These are phyloP conservation scores for Caenorhabditis plicata DNA, from an alignment of 2,888 invertebrate genomes.

Conservation along the genomic window DNA sequence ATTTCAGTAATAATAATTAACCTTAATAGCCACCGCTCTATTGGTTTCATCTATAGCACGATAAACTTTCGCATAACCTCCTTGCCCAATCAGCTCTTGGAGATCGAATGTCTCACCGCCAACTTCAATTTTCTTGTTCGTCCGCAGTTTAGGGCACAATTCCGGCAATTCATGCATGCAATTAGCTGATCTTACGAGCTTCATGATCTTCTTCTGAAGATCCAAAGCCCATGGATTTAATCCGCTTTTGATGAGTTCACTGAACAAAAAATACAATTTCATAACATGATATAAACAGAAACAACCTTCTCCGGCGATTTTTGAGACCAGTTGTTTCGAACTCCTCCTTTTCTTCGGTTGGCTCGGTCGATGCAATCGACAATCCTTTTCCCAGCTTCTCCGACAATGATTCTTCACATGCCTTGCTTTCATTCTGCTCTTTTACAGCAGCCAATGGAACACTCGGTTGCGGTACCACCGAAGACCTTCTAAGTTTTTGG, in stretches of 20 bases:
- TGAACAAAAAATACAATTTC: too few relatives aligned
- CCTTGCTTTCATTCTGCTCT: too few relatives aligned
- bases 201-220: slow-evolving; percentile 75
- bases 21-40: slow-evolving; percentile 46
- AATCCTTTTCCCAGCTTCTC: slow-evolving; percentile 19
- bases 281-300: too few relatives aligned
- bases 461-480: neutral
- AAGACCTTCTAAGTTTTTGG: neutral
- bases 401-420: slow-evolving; percentile 16
- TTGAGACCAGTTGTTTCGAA: slow-evolving; percentile 17
- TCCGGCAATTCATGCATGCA: slow-evolving; percentile 45
- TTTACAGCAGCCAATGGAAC: neutral
- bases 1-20: too few relatives aligned
- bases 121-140: slow-evolving; percentile 24
- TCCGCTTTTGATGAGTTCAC: slow-evolving; percentile 31
- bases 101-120: slow-evolving; percentile 64
- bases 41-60: slow-evolving; percentile 35
- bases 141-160: slow-evolving; percentile 32
- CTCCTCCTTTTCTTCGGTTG: slow-evolving; percentile 1
- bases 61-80: slow-evolving; percentile 68
- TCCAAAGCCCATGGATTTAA: slow-evolving; percentile 81
- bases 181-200: slow-evolving; percentile 52
- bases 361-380: slow-evolving; percentile 19
- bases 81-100: slow-evolving; percentile 65
- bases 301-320: slow-evolving; percentile 21